A percentile compares a stretch with the other conserved stretches of the same genome.
Evolutionary conservation across 2,888 invertebrate species (phyloP).

Genomic region (Diarsia brunnea): DNA sequence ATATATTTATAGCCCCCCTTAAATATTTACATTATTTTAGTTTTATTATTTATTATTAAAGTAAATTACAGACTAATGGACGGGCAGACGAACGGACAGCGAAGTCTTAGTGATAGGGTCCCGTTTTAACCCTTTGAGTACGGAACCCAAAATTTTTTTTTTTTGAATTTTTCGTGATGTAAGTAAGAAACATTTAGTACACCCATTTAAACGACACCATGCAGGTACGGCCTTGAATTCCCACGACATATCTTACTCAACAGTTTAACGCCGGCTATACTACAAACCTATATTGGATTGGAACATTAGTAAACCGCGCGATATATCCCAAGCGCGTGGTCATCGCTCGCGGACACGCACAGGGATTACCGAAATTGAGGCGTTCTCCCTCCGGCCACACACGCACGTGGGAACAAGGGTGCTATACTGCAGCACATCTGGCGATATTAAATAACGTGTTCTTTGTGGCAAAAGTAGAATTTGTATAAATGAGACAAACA

Average conservation of each 20-base stretch:
- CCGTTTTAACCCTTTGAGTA: too few species aligned
- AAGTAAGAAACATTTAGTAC: not conserved
- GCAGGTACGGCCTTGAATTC: not conserved
- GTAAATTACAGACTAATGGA: too few species aligned
- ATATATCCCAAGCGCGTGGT: slow-evolving; percentile 39
- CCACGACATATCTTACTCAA: not conserved
- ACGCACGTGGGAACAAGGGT: slow-evolving; percentile 47
- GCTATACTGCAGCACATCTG: slow-evolving; percentile 14
- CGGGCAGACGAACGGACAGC: too few species aligned
- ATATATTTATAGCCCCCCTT: too few species aligned
- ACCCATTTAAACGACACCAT: not conserved
- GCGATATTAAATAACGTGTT: not conserved
- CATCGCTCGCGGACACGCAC: slow-evolving; percentile 57
- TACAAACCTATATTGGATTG: slow-evolving; percentile 32
- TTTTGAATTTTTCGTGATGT: not conserved
- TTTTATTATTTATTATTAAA: too few species aligned
- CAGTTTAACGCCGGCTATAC: not conserved
- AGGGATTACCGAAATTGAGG: slow-evolving; percentile 54
- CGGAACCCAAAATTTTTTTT: too few species aligned
- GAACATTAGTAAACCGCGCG: slow-evolving; percentile 18
- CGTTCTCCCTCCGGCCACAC: slow-evolving; percentile 35
- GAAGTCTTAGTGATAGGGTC: too few species aligned
- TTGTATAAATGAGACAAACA: not conserved
- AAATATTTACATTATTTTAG: too few species aligned
- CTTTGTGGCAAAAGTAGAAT: not conserved